Evolutionary conservation across 2,888 invertebrate species (phyloP).

Genomic region (Lithosia quadra): DNA sequence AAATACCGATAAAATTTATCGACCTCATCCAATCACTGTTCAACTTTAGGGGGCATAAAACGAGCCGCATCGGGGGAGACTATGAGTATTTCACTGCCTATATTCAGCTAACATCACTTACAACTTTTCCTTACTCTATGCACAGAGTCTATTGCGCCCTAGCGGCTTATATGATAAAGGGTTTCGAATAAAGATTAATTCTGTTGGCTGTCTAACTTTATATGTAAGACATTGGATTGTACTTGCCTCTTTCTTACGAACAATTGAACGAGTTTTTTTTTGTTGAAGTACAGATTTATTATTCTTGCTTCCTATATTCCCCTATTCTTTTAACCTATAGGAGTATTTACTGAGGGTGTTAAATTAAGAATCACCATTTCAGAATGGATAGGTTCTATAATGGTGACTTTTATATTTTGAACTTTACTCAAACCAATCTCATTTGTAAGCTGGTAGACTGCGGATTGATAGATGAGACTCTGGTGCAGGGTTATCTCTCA

Average conservation of each 20-base stretch:
- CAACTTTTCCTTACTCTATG: constrained; percentile 55
- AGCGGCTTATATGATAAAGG: constrained; percentile 44
- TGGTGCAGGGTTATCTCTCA: too few relatives aligned
- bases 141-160: constrained; percentile 31
- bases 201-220: constrained; percentile 33
- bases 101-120: constrained; percentile 60
- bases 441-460: too few relatives aligned
- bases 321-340: not conserved
- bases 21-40: constrained; percentile 42
- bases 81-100: constrained; percentile 63
- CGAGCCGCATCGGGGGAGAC: constrained; percentile 52
- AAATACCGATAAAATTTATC: constrained; percentile 24
- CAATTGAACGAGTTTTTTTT: not conserved
- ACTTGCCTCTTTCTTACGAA: constrained; percentile 10
- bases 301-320: not conserved
- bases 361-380: too few relatives aligned
- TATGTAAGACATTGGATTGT: constrained; percentile 11
- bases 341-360: too few relatives aligned
- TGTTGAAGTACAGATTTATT: not conserved
- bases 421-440: too few relatives aligned
- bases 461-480: too few relatives aligned
- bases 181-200: constrained; percentile 36
- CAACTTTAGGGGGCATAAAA: constrained; percentile 52
- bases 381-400: too few relatives aligned
- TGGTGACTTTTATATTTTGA: too few relatives aligned